These are phyloP conservation scores for Patella depressa DNA, from an alignment of 2,888 invertebrate genomes.

Conservation along the genomic window DNA sequence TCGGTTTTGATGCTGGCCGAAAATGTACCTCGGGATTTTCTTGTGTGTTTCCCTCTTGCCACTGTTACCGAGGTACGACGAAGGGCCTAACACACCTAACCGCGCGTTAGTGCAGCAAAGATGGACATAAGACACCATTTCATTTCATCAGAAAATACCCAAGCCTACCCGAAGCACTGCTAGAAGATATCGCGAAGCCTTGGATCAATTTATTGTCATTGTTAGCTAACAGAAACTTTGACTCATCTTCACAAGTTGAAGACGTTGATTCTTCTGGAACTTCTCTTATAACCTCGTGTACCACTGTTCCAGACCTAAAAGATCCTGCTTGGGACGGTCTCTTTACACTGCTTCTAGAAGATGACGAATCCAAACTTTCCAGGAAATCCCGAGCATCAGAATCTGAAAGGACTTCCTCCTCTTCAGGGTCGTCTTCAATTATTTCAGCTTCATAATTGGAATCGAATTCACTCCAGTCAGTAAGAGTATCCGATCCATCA, in stretches of 20 bases:
- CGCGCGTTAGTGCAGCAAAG: no score
- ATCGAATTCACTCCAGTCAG: constrained; percentile 5
- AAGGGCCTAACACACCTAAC: no score
- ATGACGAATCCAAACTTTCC: constrained; percentile 33
- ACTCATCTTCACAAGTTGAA: not conserved
- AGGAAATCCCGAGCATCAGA: constrained; percentile 54
- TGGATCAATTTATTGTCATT: not conserved
- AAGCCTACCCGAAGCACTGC: constrained; percentile 30
- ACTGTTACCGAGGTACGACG: no score
- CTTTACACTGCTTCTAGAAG: constrained; percentile 17
- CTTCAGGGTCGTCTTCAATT: constrained; percentile 32
- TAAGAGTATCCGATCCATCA: constrained; percentile 14
- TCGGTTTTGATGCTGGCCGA: no score
- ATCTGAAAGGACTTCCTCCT: constrained; percentile 45
- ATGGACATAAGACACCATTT: no score
- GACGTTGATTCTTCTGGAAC: constrained; percentile 45
- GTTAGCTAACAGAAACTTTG: not conserved
- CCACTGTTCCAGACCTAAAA: constrained; percentile 11
- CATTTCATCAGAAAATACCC: no score
- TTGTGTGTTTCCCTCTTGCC: no score
- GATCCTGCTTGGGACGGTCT: constrained; percentile 3
- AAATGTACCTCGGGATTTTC: no score
- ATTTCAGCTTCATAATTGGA: constrained; percentile 22
- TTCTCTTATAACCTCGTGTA: constrained; percentile 59
- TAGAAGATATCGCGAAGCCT: constrained; percentile 14